Percentiles rank a stretch among this genome's conserved stretches.
These are phyloP conservation scores for Argyresthia goedartella DNA, from an alignment of 2,888 invertebrate genomes.

Conservation along the genomic window DNA sequence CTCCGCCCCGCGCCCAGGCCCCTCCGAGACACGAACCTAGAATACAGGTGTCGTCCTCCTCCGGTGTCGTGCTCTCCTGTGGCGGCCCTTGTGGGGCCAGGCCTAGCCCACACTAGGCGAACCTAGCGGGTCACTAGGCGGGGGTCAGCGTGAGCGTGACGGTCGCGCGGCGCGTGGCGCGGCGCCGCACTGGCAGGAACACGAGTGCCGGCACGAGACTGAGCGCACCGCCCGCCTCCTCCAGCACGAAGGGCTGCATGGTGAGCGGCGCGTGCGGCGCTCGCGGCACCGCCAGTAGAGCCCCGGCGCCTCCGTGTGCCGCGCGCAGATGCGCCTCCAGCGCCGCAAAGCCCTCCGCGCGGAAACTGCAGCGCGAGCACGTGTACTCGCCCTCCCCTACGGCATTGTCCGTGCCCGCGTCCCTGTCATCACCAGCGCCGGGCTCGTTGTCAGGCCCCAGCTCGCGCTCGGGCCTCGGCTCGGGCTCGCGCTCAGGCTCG, in stretches of 20 bases:
- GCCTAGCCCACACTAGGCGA: conserved; percentile 17
- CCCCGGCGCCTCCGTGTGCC: conserved; percentile 62
- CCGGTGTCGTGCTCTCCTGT: no score
- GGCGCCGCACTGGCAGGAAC: conserved; percentile 92
- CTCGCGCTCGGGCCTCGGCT: conserved; percentile 18
- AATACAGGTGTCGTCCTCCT: conserved; percentile 8
- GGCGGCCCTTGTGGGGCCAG: conserved; percentile 10
- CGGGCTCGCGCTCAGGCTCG: conserved; percentile 19
- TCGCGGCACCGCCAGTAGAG: conserved; percentile 71
- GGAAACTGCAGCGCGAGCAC: conserved; percentile 61
- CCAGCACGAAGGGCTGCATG: conserved; percentile 94
- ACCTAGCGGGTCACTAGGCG: no score
- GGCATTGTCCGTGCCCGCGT: conserved; percentile 18
- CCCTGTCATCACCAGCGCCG: conserved; percentile 30
- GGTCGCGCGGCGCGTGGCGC: conserved; percentile 87
- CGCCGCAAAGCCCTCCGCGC: conserved; percentile 57
- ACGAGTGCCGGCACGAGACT: conserved; percentile 92
- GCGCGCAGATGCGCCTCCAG: conserved; percentile 62
- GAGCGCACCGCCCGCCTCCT: conserved; percentile 68
- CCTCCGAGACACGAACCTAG: conserved; percentile 6
- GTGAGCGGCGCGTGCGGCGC: conserved; percentile 78
- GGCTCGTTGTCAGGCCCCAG: conserved; percentile 22
- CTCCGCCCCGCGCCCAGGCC: conserved; percentile 34
- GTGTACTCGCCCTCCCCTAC: no score
- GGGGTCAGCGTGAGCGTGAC: conserved; percentile 95